Evolutionary conservation across 2,888 invertebrate genomes (phyloP), one percentile per base, ranked within the genome.

Genomic region (Pasiphila rectangulata): DNA sequence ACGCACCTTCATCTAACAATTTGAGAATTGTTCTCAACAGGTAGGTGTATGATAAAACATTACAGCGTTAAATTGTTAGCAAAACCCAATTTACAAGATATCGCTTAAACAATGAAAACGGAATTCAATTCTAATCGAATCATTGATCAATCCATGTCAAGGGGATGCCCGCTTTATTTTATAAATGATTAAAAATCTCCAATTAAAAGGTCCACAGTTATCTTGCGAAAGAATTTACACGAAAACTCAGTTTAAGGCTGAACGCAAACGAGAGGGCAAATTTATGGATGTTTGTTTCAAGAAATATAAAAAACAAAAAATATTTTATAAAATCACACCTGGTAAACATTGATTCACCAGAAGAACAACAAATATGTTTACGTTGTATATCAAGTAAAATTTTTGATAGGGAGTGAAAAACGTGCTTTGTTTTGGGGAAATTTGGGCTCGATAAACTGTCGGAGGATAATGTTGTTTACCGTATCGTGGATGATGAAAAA

Each of bases 131-230:
- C 48, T 66, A 69, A 69, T 68, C 63, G 59, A 64, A 61, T 63
- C 59, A 68, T 64, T 61, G 55, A 68, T 70, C 59, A 64, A 66
- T 63, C 61, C 54, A 40, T 39, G 41, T 58, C 46, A 58, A 63
- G 67, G 54, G 56, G 51, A 50, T 44, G 35, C 45, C 46, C 56
- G 56, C 61, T 68, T 63, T 57, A 66, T 64, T 64, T 9, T 66
- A 53, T 47, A 61, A 63, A 64, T 55, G 57, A 66, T 61, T 57
- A 56, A 63, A 67, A 64, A 60, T 51, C 50, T 64, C 54, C 56
- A 68, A 68, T 70, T 66, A 64, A 66, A 64, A 65, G 41, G 36
- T 47, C 48, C 51, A 36, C 15, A 30, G 47, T 57, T 56, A 57
- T 64, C 59, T 61, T 56, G 32, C 39, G 27, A 34, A 50, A 47